phyloP scores from a whole-genome alignment of 2,888 invertebrate species.

The Synergus laeviventris region DNA sequence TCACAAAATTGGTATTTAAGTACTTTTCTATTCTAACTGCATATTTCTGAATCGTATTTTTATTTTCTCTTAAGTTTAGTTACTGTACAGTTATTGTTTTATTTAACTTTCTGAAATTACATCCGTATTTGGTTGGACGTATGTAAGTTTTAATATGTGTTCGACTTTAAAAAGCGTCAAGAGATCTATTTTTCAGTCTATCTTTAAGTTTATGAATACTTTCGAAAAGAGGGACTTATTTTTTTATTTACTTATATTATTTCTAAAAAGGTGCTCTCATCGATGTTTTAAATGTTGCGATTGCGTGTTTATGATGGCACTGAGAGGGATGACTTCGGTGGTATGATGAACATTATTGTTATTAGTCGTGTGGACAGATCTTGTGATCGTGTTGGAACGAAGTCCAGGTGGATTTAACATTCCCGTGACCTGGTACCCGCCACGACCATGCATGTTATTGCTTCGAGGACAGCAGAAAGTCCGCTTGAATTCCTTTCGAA shows the following conservation, averaged over 20 bases:
- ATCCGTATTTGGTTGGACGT: neutral
- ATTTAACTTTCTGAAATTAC: neutral
- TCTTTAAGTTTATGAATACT: neutral
- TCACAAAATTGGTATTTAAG: constrained; percentile 6
- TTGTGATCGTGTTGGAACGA: constrained; percentile 53
- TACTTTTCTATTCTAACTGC: neutral
- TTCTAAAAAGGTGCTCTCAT: neutral
- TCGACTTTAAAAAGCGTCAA: no score
- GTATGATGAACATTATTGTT: constrained; percentile 66
- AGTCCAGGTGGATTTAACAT: constrained; percentile 42
- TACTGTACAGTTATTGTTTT: neutral
- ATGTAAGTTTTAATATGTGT: neutral
- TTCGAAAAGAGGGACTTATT: neutral
- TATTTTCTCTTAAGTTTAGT: neutral
- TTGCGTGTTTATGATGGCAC: constrained; percentile 54
- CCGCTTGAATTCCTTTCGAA: constrained; percentile 76
- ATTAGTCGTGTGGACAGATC: constrained; percentile 59
- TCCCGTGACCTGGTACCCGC: constrained; percentile 59
- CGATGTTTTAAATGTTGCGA: neutral
- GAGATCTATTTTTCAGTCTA: no score
- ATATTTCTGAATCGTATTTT: neutral
- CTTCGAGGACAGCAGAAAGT: constrained; percentile 69
- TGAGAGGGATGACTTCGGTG: constrained; percentile 69
- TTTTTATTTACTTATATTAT: neutral
- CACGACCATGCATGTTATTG: constrained; percentile 52